Percentiles rank a stretch among this genome's conserved stretches.
These are phyloP conservation scores for Meiosimyza platycephala DNA, from an alignment of 2,888 invertebrate genomes.

Conservation along the genomic window DNA sequence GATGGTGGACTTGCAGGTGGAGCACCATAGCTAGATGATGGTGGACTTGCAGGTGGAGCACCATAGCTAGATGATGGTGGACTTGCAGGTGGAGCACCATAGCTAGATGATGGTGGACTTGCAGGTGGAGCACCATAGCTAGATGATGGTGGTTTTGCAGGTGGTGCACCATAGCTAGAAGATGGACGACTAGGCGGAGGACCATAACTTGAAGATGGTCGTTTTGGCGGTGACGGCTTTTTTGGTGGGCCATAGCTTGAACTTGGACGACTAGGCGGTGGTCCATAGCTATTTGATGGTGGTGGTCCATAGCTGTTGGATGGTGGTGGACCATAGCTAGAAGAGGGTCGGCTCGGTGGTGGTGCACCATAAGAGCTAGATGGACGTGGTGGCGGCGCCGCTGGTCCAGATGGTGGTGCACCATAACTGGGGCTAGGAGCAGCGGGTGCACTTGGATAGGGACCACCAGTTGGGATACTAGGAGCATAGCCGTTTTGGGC, in stretches of 20 bases:
- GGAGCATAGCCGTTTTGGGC: slow-evolving; percentile 63
- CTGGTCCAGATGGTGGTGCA: slow-evolving; percentile 51
- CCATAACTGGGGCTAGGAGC: slow-evolving; percentile 65
- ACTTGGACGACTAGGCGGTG: slow-evolving; percentile 58
- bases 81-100: slow-evolving; percentile 57
- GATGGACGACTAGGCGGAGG: slow-evolving; percentile 67
- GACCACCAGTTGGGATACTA: slow-evolving; percentile 45
- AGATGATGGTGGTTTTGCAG: slow-evolving; percentile 55
- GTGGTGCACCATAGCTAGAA: slow-evolving; percentile 68
- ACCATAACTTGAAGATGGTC: slow-evolving; percentile 45
- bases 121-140: slow-evolving; percentile 69
- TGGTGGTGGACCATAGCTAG: slow-evolving; percentile 64
- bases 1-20: slow-evolving; percentile 59
- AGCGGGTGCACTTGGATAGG: slow-evolving; percentile 42
- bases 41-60: too few species aligned
- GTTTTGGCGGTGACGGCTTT: slow-evolving; percentile 47
- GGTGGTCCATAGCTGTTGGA: slow-evolving; percentile 59
- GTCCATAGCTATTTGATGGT: slow-evolving; percentile 50
- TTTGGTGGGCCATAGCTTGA: slow-evolving; percentile 63
- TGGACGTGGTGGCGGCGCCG: slow-evolving; percentile 52
- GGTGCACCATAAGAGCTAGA: slow-evolving; percentile 59
- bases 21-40: too few species aligned
- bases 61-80: slow-evolving; percentile 59
- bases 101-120: slow-evolving; percentile 52
- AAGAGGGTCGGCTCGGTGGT: slow-evolving; percentile 46